phyloP scores from a whole-genome alignment of 2,888 invertebrate genomes.

The Eupeodes latifasciatus region DNA sequence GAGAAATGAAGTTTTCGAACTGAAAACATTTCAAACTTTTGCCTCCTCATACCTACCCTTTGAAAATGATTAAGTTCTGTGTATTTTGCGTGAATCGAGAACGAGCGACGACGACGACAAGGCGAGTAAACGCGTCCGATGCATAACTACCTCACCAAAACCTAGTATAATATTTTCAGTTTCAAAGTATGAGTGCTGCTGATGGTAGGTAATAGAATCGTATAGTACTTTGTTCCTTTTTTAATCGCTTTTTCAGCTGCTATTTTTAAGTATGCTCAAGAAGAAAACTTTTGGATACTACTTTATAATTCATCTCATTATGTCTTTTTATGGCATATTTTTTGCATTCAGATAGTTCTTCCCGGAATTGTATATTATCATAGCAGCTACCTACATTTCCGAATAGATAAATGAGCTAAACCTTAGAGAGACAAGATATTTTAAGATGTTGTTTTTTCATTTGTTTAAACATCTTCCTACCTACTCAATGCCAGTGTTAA shows the following conservation, averaged over 20 bases:
- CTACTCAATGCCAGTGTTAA: neutral
- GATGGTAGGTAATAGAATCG: slow-evolving; percentile 34
- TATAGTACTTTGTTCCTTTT: slow-evolving; percentile 46
- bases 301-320: slow-evolving; percentile 68
- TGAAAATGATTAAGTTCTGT: slow-evolving; percentile 36
- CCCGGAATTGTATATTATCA: neutral
- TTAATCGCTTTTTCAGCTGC: slow-evolving; percentile 39
- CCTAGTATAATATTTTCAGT: no score
- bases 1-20: slow-evolving; percentile 52
- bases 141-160: no score
- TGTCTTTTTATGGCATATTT: neutral
- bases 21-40: slow-evolving; percentile 58
- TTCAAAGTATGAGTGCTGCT: slow-evolving; percentile 11
- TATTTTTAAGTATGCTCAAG: slow-evolving; percentile 56
- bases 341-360: neutral
- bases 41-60: neutral
- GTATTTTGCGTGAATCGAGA: neutral
- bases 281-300: slow-evolving; percentile 53
- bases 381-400: neutral
- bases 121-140: no score
- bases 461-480: no score
- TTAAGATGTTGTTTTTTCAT: no score
- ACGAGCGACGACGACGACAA: no score
- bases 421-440: neutral
- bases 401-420: neutral